These are phyloP conservation scores for Araneus ventricosus DNA, from an alignment of 1,140 invertebrate genomes.

Conservation along the genomic window DNA sequence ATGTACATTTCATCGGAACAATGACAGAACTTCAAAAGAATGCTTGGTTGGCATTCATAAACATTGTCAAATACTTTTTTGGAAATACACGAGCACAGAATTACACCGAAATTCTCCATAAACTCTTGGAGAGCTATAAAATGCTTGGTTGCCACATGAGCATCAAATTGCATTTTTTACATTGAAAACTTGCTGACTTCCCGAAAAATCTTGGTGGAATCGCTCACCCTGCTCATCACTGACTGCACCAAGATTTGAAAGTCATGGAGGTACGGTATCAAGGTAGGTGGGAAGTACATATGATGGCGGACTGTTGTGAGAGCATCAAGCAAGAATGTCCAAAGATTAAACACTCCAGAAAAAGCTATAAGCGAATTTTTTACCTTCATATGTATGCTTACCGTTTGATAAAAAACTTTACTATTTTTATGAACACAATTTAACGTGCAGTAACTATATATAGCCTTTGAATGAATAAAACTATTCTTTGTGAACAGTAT, in stretches of 20 bases:
- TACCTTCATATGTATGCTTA: background rate
- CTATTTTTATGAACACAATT: too few relatives aligned
- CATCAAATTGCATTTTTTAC: background rate
- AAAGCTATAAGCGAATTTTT: background rate
- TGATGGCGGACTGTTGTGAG: background rate
- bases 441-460: too few relatives aligned
- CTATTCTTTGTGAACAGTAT: background rate
- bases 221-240: too few relatives aligned
- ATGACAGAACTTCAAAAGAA: background rate
- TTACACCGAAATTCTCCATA: background rate
- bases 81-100: background rate
- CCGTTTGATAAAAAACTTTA: too few relatives aligned
- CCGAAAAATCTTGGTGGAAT: background rate
- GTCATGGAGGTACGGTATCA: too few relatives aligned
- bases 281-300: too few relatives aligned
- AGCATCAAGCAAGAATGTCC: background rate
- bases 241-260: background rate
- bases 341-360: constrained; percentile 15
- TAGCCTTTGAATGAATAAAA: background rate
- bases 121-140: background rate
- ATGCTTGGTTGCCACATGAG: background rate
- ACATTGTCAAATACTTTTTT: background rate
- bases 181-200: background rate
- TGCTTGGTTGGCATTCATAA: background rate
- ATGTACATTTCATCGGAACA: background rate